phyloP scores from a whole-genome alignment of 2,113 vertebrate genomes.

The Paedocypris sp. region DNA sequence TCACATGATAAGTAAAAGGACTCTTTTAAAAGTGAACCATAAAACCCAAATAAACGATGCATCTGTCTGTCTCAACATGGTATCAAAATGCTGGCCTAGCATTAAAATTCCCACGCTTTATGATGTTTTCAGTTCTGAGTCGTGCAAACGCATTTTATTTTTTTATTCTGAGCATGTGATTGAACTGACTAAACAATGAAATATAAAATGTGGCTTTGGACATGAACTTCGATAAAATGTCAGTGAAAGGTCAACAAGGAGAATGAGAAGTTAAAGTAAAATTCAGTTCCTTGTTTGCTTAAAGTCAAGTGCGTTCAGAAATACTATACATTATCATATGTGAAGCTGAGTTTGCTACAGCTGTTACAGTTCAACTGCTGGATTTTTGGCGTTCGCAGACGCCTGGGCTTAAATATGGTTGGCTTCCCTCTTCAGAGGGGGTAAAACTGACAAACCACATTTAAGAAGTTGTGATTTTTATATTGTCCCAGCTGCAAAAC shows the following conservation, averaged over 20 bases:
- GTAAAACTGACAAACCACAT: slow-evolving; percentile 19
- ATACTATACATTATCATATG: background rate
- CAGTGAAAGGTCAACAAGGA: background rate
- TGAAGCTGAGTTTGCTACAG: background rate
- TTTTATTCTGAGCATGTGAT: too few species aligned
- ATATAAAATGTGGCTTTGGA: too few species aligned
- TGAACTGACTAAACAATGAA: too few species aligned
- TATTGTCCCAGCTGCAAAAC: slow-evolving; percentile 16
- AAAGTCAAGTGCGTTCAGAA: background rate
- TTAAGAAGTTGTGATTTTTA: slow-evolving; percentile 20
- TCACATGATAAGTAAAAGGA: too few species aligned
- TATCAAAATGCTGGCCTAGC: slow-evolving; percentile 23
- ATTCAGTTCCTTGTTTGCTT: background rate
- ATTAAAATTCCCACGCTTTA: background rate
- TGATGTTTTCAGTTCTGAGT: too few species aligned
- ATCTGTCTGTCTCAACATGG: too few species aligned
- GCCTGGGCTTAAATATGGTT: background rate
- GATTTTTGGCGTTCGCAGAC: background rate
- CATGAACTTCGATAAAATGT: too few species aligned
- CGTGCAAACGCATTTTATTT: too few species aligned
- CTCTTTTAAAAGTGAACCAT: too few species aligned
- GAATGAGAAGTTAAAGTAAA: background rate
- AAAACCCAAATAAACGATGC: too few species aligned
- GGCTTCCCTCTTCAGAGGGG: background rate
- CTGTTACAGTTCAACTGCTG: slow-evolving; percentile 1